A percentile compares a stretch with the other conserved stretches of the same genome.
phyloP scores from a whole-genome alignment of 1,140 invertebrate species.

The Paralvinella palmiformis region DNA sequence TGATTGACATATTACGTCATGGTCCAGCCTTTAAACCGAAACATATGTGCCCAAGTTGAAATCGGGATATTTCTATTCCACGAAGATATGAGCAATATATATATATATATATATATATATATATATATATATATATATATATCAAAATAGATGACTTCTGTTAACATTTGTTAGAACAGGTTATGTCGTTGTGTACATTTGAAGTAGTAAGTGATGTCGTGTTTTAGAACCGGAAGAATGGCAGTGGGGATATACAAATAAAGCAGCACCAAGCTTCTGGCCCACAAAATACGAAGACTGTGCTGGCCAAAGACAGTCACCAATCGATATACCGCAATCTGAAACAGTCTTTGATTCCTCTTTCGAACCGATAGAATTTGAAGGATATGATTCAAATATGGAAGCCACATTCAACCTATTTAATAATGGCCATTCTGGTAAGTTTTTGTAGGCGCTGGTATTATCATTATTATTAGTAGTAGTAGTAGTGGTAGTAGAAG shows the following conservation, averaged over 20 bases:
- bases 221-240: neutral
- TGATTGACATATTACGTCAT: no score
- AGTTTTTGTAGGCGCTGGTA: neutral
- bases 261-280: neutral
- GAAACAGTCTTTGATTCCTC: neutral
- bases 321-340: neutral
- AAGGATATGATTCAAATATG: neutral
- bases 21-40: no score
- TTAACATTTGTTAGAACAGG: neutral
- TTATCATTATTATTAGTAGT: neutral
- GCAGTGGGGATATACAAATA: neutral
- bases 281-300: neutral
- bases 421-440: neutral
- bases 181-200: neutral
- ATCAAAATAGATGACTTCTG: neutral
- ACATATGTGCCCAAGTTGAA: no score
- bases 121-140: conserved; percentile 6
- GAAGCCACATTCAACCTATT: neutral
- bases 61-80: no score
- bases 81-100: no score
- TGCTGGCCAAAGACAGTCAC: neutral
- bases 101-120: conserved; percentile 6
- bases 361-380: neutral
- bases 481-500: neutral
- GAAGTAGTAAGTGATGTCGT: neutral